Evolutionary conservation across 2,888 invertebrate genomes (phyloP).

Genomic region (Antheraea yamamai): DNA sequence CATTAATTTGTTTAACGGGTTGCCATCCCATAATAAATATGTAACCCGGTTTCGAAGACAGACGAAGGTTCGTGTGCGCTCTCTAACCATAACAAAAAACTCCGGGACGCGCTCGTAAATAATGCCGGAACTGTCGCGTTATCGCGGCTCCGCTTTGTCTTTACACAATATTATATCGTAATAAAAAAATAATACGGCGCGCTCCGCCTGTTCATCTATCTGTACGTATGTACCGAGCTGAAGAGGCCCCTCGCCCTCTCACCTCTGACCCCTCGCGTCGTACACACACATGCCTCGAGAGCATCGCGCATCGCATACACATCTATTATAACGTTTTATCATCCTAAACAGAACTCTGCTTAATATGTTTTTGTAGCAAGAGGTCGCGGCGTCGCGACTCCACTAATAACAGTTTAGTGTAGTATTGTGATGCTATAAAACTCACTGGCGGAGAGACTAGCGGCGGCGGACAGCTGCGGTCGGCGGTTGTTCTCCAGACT

Average conservation of each 20-base stretch:
- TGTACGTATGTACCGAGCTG: conserved; percentile 21
- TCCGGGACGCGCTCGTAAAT: conserved; percentile 41
- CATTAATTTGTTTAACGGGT: conserved; percentile 57
- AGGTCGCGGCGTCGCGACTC: background rate
- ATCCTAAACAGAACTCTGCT: conserved; percentile 18
- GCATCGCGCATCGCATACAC: conserved; percentile 24
- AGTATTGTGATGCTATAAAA: conserved; percentile 37
- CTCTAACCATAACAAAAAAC: conserved; percentile 34
- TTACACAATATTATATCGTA: conserved; percentile 48
- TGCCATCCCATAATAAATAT: conserved; percentile 49
- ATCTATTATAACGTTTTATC: conserved; percentile 24
- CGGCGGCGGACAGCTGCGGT: conserved; percentile 84
- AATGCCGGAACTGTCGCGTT: conserved; percentile 49
- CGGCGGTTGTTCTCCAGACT: conserved; percentile 62
- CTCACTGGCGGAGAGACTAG: conserved; percentile 88
- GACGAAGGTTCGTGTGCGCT: conserved; percentile 58
- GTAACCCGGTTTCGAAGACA: conserved; percentile 47
- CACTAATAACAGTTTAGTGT: background rate
- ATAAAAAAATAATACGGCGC: conserved; percentile 43
- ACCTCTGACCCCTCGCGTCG: conserved; percentile 28
- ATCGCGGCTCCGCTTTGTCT: conserved; percentile 37
- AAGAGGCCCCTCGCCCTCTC: conserved; percentile 37
- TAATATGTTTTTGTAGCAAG: conserved; percentile 22
- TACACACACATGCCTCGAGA: conserved; percentile 29
- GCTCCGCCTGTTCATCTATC: conserved; percentile 23